Base-by-base conservation (phyloP, 2,888 invertebrate species). In the Balanococcus diminutus region DNA sequence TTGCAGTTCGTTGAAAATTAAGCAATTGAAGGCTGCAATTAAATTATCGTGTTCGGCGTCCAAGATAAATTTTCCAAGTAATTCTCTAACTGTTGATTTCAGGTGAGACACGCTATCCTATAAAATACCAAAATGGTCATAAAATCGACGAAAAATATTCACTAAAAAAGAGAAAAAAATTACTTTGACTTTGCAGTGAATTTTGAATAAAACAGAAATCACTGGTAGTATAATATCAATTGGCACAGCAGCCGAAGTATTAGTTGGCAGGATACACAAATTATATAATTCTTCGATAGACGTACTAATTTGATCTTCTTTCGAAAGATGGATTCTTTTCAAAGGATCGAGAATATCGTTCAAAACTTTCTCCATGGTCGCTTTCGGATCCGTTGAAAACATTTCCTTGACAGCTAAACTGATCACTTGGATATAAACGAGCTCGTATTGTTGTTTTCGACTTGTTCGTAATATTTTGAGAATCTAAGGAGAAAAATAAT, bases 321-420 rank as follows among this genome's bases (percentile, higher is more conserved):
- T 88, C 3, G 86, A 46, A 39, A 56, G 90, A 87, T 91, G 91
- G 28, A 88, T 88, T 9, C 90, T 88, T 46, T 88, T 88, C 25
- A 93, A 88, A 88, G 93, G 90, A 86, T 91, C 89, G 16, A 90
- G 88, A 22, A 94, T 88, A 90, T 94, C 92, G 72, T 87, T 89
- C 88, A 88, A 91, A 91, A 86, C 92, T 4, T 14, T 31, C 22
- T 81, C 31, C 16, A 28, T 25, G 25, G 61, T 31, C 5, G 28
- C 8, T 14, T n/a, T 6, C 14, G 22, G 32, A 86, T 81, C 32
- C 14, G 9, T n/a, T 9, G 36, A 16, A 8, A 56, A 36, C 56
- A 86, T 86, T 9, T 16, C 11, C 25, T 81, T 81, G 11, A 86
- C 61, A 22, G 86, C 42, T 6, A 81, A 86, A 56, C 36, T 81